Conservation (phyloP, 2,797 vertebrate genomes). For the Calcarius lapponicus region DNA sequence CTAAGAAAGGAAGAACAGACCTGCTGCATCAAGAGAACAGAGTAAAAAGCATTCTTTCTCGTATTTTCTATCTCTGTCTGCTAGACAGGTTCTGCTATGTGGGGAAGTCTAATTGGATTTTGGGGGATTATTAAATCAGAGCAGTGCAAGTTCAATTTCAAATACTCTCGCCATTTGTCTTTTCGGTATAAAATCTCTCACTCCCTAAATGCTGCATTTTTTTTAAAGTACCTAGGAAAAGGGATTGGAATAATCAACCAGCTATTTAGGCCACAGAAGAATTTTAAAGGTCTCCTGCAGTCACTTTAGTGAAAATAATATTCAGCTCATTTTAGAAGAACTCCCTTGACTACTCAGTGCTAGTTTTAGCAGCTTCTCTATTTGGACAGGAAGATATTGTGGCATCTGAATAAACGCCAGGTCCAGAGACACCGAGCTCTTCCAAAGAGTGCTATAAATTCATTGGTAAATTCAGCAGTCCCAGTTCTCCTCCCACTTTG, state of each 20-base stretch:
- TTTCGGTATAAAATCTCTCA: background rate
- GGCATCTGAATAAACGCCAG: slow-evolving; percentile 16
- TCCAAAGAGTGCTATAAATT: background rate
- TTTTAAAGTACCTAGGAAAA: slow-evolving; percentile 43
- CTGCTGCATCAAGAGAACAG: slow-evolving; percentile 37
- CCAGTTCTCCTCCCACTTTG: slow-evolving; percentile 29
- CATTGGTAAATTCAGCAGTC: slow-evolving; percentile 13
- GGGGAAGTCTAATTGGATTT: slow-evolving; percentile 58
- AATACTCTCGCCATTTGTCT: slow-evolving; percentile 43
- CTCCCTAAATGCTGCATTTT: slow-evolving; percentile 19
- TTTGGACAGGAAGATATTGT: slow-evolving; percentile 3
- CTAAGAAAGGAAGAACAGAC: slow-evolving; percentile 41
- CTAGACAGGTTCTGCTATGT: slow-evolving; percentile 58
- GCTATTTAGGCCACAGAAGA: slow-evolving; percentile 19
- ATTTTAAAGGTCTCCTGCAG: slow-evolving; percentile 56
- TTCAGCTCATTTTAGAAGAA: slow-evolving; percentile 15
- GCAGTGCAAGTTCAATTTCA: slow-evolving; percentile 10
- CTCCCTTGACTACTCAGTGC: slow-evolving; percentile 16
- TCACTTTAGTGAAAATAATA: slow-evolving; percentile 23
- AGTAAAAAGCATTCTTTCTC: slow-evolving; percentile 29
- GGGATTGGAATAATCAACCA: slow-evolving; percentile 22
- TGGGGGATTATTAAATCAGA: slow-evolving; percentile 56
- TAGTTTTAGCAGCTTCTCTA: slow-evolving; percentile 17
- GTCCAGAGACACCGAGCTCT: background rate
- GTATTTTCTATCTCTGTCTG: background rate